Base-by-base conservation (phyloP, 2,113 vertebrate species). In the Narcine bancroftii region DNA sequence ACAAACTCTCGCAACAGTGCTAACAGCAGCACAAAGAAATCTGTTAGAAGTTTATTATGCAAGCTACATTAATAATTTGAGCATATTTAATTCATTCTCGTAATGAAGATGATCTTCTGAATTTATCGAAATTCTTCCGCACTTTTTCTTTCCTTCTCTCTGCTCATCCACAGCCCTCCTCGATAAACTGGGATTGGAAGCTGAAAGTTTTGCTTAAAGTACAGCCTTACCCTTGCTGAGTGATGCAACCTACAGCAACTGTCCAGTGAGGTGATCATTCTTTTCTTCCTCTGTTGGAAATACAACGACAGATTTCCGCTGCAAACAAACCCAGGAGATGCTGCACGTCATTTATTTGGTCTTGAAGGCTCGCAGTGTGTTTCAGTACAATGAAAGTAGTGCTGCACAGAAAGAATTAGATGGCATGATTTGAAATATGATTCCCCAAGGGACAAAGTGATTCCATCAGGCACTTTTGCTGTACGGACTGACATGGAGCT, bases 11-110 rank as follows among this genome's bases (percentile, higher is more conserved):
- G 15, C 36, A 76, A 2, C 3, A 76, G 21, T 69, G 2, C 85
- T 26, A 21, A 39, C 56, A n/a, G 10, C 85, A 89, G 56, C 6
- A n/a, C 15, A 65, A 63, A 36, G 87, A 89, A 29, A 39, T 91
- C 29, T 71, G 65, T 21, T 91, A 39, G 89, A 47, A 45, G 39
- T 39, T 39, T 91, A 91, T 47, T 65, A 9, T 91, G 89, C 33
- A 91, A 91, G 45, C 65, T 69, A n/a, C n/a, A n/a, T n/a, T n/a
- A 69, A 65, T 89, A 89, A 91, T 71, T 69, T 26, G 65, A 47
- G 63, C 89, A 47, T 36, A 39, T 69, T 91, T 91, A 9, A 69
- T 69, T 65, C 65, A 89, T 69, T 91, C 39, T 71, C 65, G 71
- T 47, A 47, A 65, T 42, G 71, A 69, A 91, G 89, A 33, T 47